Conservation (phyloP, 1,140 invertebrate genomes). For the Drosophila repletoides region DNA sequence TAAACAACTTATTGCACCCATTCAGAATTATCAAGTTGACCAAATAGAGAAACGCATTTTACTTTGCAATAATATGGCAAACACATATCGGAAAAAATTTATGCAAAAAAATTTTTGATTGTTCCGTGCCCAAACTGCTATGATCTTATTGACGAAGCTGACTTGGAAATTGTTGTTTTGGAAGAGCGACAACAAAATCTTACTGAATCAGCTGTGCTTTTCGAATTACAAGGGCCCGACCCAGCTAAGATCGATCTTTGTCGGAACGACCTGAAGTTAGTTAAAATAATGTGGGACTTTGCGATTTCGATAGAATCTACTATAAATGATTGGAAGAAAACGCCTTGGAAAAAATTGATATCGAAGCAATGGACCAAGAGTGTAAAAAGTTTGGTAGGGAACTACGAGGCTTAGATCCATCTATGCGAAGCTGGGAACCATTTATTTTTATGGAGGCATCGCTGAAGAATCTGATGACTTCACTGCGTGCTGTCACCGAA, state of each 20-base stretch:
- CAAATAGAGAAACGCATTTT: slow-evolving; percentile 86
- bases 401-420: slow-evolving; percentile 92
- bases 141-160: slow-evolving; percentile 87
- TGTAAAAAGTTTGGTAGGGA: slow-evolving; percentile 96
- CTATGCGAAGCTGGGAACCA: slow-evolving; percentile 90
- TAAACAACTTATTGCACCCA: slow-evolving; percentile 93
- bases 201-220: slow-evolving; percentile 90
- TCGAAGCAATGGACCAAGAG: slow-evolving; percentile 96
- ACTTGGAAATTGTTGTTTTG: slow-evolving; percentile 87
- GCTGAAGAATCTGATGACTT: slow-evolving; percentile 93
- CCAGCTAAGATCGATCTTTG: slow-evolving; percentile 90
- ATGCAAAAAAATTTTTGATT: slow-evolving; percentile 86
- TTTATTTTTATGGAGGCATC: slow-evolving; percentile 87
- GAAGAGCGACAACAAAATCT: slow-evolving; percentile 88
- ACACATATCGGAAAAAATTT: slow-evolving; percentile 91
- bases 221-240: slow-evolving; percentile 93
- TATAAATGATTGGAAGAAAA: slow-evolving; percentile 95
- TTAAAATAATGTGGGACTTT: slow-evolving; percentile 96
- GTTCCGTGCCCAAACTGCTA: slow-evolving; percentile 90
- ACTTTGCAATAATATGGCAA: slow-evolving; percentile 91
- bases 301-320: slow-evolving; percentile 90
- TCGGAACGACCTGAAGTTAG: slow-evolving; percentile 89
- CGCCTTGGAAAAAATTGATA: slow-evolving; percentile 96
- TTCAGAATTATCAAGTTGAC: slow-evolving; percentile 86
- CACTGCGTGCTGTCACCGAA: slow-evolving; percentile 93